Evolutionary conservation across 2,113 vertebrate species (phyloP).

Genomic region (Fulmarus glacialis): DNA sequence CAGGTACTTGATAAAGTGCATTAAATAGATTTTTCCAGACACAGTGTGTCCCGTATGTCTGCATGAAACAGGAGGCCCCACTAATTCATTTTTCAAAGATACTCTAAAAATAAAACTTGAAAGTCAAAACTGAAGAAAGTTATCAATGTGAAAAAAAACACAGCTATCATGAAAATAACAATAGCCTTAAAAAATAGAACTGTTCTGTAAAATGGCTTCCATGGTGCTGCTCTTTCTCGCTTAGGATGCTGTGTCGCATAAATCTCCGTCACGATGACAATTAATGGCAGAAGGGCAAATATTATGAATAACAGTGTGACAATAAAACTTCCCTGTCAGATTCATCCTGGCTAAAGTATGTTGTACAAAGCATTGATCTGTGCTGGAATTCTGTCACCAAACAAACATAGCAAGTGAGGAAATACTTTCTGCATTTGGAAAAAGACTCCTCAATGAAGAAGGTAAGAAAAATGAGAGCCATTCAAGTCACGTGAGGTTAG

Average conservation of each 20-base stretch:
- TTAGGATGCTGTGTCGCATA: not conserved
- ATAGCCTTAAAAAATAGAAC: not conserved
- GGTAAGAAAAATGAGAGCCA: not conserved
- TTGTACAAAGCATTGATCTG: not conserved
- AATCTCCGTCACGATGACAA: not conserved
- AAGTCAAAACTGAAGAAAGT: not conserved
- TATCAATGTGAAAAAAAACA: not conserved
- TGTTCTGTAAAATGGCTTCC: not conserved
- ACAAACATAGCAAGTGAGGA: not conserved
- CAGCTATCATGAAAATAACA: not conserved
- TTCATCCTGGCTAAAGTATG: not conserved
- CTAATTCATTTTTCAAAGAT: not conserved
- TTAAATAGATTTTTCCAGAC: not conserved
- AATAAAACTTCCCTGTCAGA: not conserved
- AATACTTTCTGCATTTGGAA: not conserved
- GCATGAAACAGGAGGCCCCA: not conserved
- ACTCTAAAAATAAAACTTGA: not conserved
- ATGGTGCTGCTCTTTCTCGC: not conserved
- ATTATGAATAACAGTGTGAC: not conserved
- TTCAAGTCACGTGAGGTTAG: not conserved
- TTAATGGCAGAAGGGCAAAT: not conserved
- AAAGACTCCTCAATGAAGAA: not conserved
- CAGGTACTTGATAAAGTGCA: not conserved
- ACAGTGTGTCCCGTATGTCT: fast-evolving
- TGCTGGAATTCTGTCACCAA: not conserved